Evolutionary conservation across 2,888 invertebrate species (phyloP), one percentile per base, ranked within the genome.

Genomic region (Leucoma salicis): DNA sequence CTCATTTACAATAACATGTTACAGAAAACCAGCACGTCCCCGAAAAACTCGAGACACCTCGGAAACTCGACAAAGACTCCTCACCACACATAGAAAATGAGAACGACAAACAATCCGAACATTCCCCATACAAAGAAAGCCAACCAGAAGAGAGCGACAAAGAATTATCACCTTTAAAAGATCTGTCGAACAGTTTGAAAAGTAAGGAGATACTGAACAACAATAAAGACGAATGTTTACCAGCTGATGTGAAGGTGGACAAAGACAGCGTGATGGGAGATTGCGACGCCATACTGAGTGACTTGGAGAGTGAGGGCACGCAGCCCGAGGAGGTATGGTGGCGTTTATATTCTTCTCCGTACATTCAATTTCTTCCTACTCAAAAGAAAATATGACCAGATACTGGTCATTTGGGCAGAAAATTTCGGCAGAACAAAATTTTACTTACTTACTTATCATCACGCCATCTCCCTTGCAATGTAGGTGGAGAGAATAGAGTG

Each of bases 301-400:
- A 95, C 66, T 93, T 95, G 69, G 97, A 97, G 73, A 97, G 96
- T 67, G 96, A 97, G 63, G 95, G 95, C 0, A 96, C 95, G 0
- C 95, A 95, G 57, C 95, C 95, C 0, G 96, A 96, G 68, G 96
- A 96, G 91, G 94, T 93, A 59, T 71, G 69, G 16, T 16, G 16
- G 16, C 6, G 2, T 28, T 12, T 16, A 29, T 35, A 3, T 4
- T 18, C 18, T 16, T 2, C 28, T n/a, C n/a, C 1, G 1, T n/a
- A n/a, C n/a, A n/a, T n/a, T n/a, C n/a, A n/a, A n/a, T n/a, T n/a
- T n/a, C n/a, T n/a, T n/a, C n/a, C n/a, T n/a, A n/a, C n/a, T n/a
- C n/a, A n/a, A n/a, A n/a, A n/a, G n/a, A n/a, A n/a, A n/a, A n/a
- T n/a, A n/a, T n/a, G n/a, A n/a, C n/a, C n/a, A n/a, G n/a, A n/a